Base-by-base conservation (phyloP, 2,113 vertebrate species). In the Zootoca vivipara region DNA sequence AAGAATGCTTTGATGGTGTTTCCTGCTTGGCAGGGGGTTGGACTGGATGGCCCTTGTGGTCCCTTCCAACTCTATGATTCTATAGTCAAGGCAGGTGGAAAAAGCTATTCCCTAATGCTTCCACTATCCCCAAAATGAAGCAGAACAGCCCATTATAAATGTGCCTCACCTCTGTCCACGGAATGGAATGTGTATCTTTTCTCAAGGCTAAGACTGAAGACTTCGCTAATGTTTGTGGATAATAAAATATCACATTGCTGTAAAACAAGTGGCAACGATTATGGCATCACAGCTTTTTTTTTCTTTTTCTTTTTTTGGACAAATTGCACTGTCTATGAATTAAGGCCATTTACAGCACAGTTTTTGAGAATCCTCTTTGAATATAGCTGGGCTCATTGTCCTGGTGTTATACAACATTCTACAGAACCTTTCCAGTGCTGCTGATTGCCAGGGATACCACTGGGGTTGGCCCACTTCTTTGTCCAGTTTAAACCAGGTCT, bases 151-250 rank as follows among this genome's bases (percentile, higher is more conserved):
- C 70, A 7, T 74, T 82, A 28, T 79, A 73, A 74, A 88, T 83
- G 82, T 82, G 7, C 78, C 93, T 82, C 9, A 7, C 20, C 26
- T 64, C 81, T 83, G 79, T 5, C 62, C 78, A 78, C 89, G n/a
- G 70, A 35, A 38, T 2, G 46, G 58, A 85, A 78, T 38, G 6
- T 62, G 9, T n/a, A 85, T 88, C 42, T 89, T 69, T 69, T 70
- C 69, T 78, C 22, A 28, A 56, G 24, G 42, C 22, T 75, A 70
- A 33, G 78, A 74, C 22, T 46, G 86, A 38, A 72, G 90, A 42
- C 84, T 90, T 15, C 22, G 38, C 24, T 33, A 15, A 22, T 70
- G 78, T 7, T 40, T 78, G 78, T 56, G 52, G 64, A 70, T 82
- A 82, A 74, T 87, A 64, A 64, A 42, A 33, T 81, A 64, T n/a